Percentiles rank a stretch among this genome's conserved stretches.
Conservation (phyloP, 2,113 vertebrate genomes). For the Aviceda subcristata region DNA sequence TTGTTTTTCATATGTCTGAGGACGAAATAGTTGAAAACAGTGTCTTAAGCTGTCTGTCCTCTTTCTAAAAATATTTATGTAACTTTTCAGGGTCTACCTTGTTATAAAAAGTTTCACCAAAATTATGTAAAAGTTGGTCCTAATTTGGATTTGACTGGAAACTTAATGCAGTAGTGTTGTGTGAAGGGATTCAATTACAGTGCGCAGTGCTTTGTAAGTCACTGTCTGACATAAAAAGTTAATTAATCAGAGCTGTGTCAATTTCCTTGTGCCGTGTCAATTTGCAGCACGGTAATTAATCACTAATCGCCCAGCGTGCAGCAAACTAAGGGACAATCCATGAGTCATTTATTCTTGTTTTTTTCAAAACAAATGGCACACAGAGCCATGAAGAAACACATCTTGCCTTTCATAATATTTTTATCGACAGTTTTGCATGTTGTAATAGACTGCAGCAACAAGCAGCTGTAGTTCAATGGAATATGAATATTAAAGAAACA, state of each 20-base stretch:
- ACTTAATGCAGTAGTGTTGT: conserved; percentile 66
- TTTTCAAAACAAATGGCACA: conserved; percentile 72
- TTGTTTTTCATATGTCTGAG: background rate
- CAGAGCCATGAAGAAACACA: conserved; percentile 70
- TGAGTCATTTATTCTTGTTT: conserved; percentile 72
- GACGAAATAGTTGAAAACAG: background rate
- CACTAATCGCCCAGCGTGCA: conserved; percentile 80
- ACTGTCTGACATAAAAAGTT: conserved; percentile 81
- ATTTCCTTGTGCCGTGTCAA: conserved; percentile 83
- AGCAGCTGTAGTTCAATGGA: conserved; percentile 80
- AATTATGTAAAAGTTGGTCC: conserved; percentile 44
- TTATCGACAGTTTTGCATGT: conserved; percentile 79
- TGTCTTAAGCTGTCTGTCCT: background rate
- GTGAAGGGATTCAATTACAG: conserved; percentile 78
- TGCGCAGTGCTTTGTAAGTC: conserved; percentile 76
- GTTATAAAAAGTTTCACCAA: background rate
- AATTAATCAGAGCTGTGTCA: conserved; percentile 88
- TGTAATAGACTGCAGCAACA: conserved; percentile 77
- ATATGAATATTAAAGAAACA: conserved; percentile 85
- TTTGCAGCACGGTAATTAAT: conserved; percentile 87
- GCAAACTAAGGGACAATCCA: conserved; percentile 75
- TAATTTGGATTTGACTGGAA: conserved; percentile 68
- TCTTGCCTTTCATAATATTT: conserved; percentile 81
- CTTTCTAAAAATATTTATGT: background rate
- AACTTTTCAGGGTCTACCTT: background rate